Percentiles rank a stretch among this genome's conserved stretches.
phyloP scores from a whole-genome alignment of 2,797 vertebrate species.

The Sylvia borin region DNA sequence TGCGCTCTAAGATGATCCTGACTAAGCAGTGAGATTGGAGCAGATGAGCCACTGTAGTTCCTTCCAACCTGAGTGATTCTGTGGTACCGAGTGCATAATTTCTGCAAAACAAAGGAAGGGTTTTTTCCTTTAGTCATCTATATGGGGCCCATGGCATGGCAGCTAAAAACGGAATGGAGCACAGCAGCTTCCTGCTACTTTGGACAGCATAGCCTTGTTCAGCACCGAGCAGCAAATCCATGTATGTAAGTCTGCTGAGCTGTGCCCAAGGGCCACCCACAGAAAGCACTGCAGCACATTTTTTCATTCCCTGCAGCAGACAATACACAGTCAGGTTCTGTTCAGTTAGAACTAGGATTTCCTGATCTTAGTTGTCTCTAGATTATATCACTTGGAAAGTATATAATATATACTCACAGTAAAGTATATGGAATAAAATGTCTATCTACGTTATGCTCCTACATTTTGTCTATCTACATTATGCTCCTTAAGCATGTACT shows the following conservation, averaged over 20 bases:
- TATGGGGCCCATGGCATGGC: not conserved
- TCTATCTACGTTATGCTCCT: not conserved
- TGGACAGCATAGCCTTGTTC: not conserved
- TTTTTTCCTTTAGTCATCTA: not conserved
- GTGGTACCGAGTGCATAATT: not conserved
- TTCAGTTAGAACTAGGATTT: not conserved
- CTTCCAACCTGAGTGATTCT: not conserved
- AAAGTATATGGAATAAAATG: not conserved
- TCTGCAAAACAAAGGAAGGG: not conserved
- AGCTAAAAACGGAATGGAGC: not conserved
- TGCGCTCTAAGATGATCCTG: rapidly evolving
- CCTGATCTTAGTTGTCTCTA: not conserved
- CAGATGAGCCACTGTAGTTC: not conserved
- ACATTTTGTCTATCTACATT: not conserved
- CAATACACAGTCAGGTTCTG: not conserved
- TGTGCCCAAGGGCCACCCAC: not conserved
- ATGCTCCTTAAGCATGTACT: not conserved
- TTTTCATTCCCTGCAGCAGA: not conserved
- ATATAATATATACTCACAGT: too few species aligned
- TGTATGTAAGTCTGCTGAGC: not conserved
- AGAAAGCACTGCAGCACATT: not conserved
- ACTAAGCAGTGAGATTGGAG: not conserved
- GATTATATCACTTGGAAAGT: not conserved
- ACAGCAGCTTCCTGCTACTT: not conserved
- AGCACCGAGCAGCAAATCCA: not conserved